phyloP scores from a whole-genome alignment of 2,888 invertebrate genomes.

The Dryadula phaetusa region DNA sequence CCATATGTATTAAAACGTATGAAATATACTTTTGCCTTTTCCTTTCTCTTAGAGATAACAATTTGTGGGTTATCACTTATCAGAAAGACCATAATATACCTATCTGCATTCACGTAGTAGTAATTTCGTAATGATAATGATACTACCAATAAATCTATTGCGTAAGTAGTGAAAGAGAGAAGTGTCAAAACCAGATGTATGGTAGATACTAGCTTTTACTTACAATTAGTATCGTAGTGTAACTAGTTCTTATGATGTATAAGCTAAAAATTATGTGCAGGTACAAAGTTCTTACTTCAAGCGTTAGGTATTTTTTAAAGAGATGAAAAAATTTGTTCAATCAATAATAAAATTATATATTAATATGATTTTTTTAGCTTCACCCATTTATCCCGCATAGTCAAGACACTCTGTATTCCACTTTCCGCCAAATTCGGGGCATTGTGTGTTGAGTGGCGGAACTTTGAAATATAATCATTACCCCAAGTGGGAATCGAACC shows the following conservation, averaged over 20 bases:
- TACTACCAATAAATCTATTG: neutral
- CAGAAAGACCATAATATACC: conserved; percentile 3
- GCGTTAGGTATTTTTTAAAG: too few relatives aligned
- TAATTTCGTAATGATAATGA: neutral
- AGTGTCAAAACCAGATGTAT: neutral
- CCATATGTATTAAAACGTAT: neutral
- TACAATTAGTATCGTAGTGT: neutral
- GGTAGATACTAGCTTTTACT: neutral
- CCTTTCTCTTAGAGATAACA: neutral
- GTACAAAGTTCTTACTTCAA: too few relatives aligned
- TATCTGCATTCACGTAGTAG: conserved; percentile 10
- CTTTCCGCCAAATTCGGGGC: too few relatives aligned
- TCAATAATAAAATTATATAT: too few relatives aligned
- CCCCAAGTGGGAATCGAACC: too few relatives aligned
- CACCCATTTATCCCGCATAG: too few relatives aligned
- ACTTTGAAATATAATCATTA: too few relatives aligned
- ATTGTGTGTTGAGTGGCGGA: too few relatives aligned
- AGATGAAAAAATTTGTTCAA: too few relatives aligned
- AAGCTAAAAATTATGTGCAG: too few relatives aligned
- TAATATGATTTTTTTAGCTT: too few relatives aligned
- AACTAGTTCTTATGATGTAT: neutral
- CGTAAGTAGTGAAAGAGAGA: conserved; percentile 17
- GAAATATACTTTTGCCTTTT: neutral
- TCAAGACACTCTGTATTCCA: too few relatives aligned
- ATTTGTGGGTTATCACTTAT: conserved; percentile 19